Evolutionary conservation across 2,888 invertebrate species (phyloP), one percentile per base, ranked within the genome.

Genomic region (Rhamnusium bicolor): DNA sequence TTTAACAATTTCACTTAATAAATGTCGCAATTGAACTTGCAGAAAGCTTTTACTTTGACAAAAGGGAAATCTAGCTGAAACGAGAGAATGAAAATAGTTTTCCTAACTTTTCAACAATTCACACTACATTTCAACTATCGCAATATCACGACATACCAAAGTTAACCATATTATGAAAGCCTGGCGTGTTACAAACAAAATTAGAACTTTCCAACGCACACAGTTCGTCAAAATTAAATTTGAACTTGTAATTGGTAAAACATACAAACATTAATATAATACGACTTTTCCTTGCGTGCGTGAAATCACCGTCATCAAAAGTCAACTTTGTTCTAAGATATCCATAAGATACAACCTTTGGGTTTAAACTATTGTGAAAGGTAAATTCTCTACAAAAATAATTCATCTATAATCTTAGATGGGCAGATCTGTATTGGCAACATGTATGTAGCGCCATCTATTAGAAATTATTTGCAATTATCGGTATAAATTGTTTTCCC

Each of bases 131-230:
- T 46, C 21, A 18, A 19, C 61, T 21, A 14, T n/a, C 61, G 46
- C 46, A 56, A 56, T 14, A n/a, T 24, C 27, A 24, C 14, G 24
- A 56, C 54, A 47, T 47, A 32, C 47, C 61, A 46, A 29, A 61
- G 61, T 47, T 61, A 40, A 24, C 24, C 61, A 40, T 24, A 19
- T 19, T 46, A 24, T n/a, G 61, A 47, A 12, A 18, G 46, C 19
- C 18, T 40, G 40, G 19, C 16, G 19, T 19, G 46, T 40, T 32
- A 40, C 61, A n/a, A 46, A 46, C 61, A 32, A 14, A 40, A 60
- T 61, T 61, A 61, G n/a, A 61, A 61, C 21, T 61, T 47, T 18
- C 12, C n/a, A n/a, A 61, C 10, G 61, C 40, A 40, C 24, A 19
- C 14, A 61, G 24, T 61, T 46, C 47, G 46, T 61, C 24, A 61